Conservation (phyloP, 2,888 invertebrate genomes). For the Cheilosia soror region DNA sequence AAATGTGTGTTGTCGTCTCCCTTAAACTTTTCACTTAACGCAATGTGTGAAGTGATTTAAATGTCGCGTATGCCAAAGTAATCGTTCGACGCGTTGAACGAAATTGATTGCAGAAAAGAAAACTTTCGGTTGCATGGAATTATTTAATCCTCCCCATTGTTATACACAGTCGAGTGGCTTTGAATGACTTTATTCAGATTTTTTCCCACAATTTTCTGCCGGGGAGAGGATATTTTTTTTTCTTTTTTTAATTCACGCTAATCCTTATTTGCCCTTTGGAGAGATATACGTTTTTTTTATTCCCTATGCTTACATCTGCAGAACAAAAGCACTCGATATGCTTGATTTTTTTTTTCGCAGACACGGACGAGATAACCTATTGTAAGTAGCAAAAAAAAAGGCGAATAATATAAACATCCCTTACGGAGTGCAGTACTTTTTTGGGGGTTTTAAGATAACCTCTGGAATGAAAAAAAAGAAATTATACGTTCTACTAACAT, state of each 20-base stretch:
- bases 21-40: conserved; percentile 67
- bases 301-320: conserved; percentile 37
- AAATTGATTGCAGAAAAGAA: conserved; percentile 58
- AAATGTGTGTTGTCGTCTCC: conserved; percentile 45
- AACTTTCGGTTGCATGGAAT: conserved; percentile 19
- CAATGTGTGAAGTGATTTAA: conserved; percentile 55
- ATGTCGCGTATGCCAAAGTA: conserved; percentile 57
- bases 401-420: conserved; percentile 53
- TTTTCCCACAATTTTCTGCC: conserved; percentile 51
- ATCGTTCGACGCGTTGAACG: conserved; percentile 52
- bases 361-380: conserved; percentile 24
- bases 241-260: conserved; percentile 61
- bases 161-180: conserved; percentile 56
- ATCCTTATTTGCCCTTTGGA: conserved; percentile 70
- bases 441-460: conserved; percentile 25
- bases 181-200: conserved; percentile 62
- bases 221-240: conserved; percentile 9
- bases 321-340: conserved; percentile 46
- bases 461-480: conserved; percentile 34
- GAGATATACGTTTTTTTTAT: conserved; percentile 35
- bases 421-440: conserved; percentile 46
- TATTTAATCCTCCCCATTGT: conserved; percentile 30
- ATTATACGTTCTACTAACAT: conserved; percentile 16
- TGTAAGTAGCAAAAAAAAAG: conserved; percentile 6
- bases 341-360: conserved; percentile 8